Conservation (phyloP, 2,113 vertebrate genomes). For the Spermophilus dauricus region DNA sequence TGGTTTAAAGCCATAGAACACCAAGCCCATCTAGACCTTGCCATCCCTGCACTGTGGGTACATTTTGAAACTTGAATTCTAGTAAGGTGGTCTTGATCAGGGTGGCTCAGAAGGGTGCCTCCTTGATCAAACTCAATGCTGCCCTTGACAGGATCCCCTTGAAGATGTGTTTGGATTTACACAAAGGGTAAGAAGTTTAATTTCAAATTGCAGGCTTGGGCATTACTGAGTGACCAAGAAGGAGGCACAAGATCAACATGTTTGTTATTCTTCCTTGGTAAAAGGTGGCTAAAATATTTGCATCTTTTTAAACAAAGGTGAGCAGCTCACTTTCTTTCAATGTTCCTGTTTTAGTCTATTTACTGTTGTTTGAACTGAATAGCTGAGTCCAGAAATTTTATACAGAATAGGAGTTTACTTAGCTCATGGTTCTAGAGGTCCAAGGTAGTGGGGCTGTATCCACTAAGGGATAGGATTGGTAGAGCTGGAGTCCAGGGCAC, state of each 20-base stretch:
- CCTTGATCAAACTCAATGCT: neutral
- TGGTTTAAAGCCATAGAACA: neutral
- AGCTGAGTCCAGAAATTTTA: no score
- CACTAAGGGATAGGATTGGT: neutral
- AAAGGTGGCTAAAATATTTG: neutral
- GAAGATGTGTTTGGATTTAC: neutral
- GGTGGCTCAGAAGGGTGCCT: neutral
- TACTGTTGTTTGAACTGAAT: neutral
- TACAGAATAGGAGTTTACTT: no score
- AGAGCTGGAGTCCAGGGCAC: no score
- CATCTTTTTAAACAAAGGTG: neutral
- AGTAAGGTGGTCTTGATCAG: neutral
- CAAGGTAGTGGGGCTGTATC: neutral
- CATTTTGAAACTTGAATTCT: no score
- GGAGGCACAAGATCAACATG: rapidly evolving
- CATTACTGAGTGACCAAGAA: neutral
- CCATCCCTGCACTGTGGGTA: no score
- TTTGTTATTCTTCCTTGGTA: neutral
- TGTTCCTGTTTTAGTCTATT: neutral
- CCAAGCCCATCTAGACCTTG: neutral
- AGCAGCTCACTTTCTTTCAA: neutral
- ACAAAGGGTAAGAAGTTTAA: neutral
- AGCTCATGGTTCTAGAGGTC: neutral
- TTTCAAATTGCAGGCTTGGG: neutral
- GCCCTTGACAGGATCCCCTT: no score